Evolutionary conservation across 2,888 invertebrate genomes (phyloP).

Genomic region (Drosophila bunnanda): DNA sequence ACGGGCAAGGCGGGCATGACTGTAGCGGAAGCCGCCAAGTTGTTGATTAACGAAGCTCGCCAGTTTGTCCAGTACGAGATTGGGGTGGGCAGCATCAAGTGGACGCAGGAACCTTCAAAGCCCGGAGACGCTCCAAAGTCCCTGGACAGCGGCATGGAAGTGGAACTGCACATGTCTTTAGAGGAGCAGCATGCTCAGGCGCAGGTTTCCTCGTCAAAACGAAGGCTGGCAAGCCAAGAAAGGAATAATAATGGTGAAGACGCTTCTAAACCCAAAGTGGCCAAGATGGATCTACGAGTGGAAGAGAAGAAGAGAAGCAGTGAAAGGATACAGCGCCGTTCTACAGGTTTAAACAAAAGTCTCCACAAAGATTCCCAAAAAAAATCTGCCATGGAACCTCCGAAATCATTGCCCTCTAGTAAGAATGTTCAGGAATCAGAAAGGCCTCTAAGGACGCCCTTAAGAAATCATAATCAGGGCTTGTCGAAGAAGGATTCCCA

Average conservation of each 20-base stretch:
- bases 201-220: slow-evolving; percentile 20
- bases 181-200: slow-evolving; percentile 43
- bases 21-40: slow-evolving; percentile 91
- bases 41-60: slow-evolving; percentile 92
- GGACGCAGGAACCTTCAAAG: slow-evolving; percentile 84
- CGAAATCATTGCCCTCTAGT: not conserved
- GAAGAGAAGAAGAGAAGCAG: not conserved
- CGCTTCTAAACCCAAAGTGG: not conserved
- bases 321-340: not conserved
- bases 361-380: not conserved
- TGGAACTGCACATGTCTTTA: slow-evolving; percentile 59
- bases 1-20: slow-evolving; percentile 92
- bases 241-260: not conserved
- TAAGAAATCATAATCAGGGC: no score
- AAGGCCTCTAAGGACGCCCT: not conserved
- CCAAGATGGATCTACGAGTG: not conserved
- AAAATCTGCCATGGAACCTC: no score
- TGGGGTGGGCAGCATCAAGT: slow-evolving; percentile 89
- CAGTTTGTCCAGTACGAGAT: slow-evolving; percentile 89
- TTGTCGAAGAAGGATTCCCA: no score
- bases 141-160: not conserved
- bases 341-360: not conserved
- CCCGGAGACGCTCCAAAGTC: not conserved
- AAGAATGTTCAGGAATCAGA: not conserved
- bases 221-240: slow-evolving; percentile 35